These are phyloP conservation scores for Ennomos quercinarius DNA, from an alignment of 2,888 invertebrate species.

Conservation along the genomic window DNA sequence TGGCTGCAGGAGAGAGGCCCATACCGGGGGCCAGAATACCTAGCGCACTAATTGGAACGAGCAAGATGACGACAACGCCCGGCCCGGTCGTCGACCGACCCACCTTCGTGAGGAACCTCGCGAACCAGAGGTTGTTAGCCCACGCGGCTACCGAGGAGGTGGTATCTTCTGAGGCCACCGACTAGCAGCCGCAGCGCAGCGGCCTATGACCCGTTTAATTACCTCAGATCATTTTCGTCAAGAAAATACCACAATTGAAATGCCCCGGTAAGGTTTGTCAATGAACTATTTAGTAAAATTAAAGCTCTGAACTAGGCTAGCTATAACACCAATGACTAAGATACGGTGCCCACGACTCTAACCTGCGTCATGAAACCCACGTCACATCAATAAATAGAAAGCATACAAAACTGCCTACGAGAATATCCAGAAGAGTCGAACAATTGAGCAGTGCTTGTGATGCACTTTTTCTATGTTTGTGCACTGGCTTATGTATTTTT, in stretches of 20 bases:
- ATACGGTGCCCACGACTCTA: slow-evolving; percentile 29
- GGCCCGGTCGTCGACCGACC: slow-evolving; percentile 70
- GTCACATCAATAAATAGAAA: slow-evolving; percentile 40
- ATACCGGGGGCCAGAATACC: slow-evolving; percentile 55
- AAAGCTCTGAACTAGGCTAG: slow-evolving; percentile 25
- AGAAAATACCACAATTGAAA: slow-evolving; percentile 20
- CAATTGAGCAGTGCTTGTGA: no score
- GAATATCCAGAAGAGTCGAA: no score
- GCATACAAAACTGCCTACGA: slow-evolving; percentile 18
- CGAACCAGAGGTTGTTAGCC: slow-evolving; percentile 63
- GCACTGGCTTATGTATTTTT: no score
- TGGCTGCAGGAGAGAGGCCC: slow-evolving; percentile 57
- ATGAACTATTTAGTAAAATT: slow-evolving; percentile 14
- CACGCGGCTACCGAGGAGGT: slow-evolving; percentile 37
- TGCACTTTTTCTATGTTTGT: no score
- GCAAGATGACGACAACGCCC: slow-evolving; percentile 63
- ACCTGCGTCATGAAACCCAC: slow-evolving; percentile 37
- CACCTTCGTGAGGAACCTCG: slow-evolving; percentile 56
- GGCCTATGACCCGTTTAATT: slow-evolving; percentile 33
- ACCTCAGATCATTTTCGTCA: slow-evolving; percentile 15
- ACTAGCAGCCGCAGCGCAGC: slow-evolving; percentile 19
- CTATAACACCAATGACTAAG: slow-evolving; percentile 24
- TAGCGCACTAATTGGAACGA: slow-evolving; percentile 64
- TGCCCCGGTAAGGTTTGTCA: slow-evolving; percentile 15
- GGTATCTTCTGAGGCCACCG: slow-evolving; percentile 28